These are phyloP conservation scores for Paguma larvata DNA, from an alignment of 2,797 vertebrate genomes.

Conservation along the genomic window DNA sequence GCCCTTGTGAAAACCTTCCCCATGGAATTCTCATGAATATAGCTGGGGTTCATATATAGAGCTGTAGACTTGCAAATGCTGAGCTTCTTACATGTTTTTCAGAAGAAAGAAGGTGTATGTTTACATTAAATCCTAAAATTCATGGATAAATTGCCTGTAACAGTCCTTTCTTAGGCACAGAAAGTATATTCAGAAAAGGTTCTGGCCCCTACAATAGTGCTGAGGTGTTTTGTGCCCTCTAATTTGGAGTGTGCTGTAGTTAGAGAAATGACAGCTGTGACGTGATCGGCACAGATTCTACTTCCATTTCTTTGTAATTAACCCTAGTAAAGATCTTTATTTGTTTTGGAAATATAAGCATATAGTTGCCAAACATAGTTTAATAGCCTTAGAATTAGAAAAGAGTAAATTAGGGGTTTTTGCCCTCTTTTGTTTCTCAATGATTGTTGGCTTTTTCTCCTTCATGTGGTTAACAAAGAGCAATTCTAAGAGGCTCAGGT, in stretches of 20 bases:
- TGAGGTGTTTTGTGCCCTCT: neutral
- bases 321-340: slow-evolving; percentile 48
- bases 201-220: neutral
- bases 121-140: neutral
- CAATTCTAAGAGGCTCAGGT: neutral
- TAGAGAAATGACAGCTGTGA: slow-evolving; percentile 40
- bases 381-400: slow-evolving; percentile 56
- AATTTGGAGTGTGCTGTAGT: slow-evolving; percentile 31
- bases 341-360: slow-evolving; percentile 52
- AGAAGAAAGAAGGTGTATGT: neutral
- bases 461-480: neutral
- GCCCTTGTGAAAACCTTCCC: neutral
- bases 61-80: neutral
- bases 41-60: accelerated
- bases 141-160: neutral
- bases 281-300: neutral
- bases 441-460: neutral
- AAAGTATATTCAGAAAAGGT: slow-evolving; percentile 35
- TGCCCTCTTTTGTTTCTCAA: neutral
- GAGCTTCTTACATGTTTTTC: neutral
- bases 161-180: neutral
- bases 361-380: neutral
- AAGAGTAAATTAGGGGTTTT: neutral
- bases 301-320: slow-evolving; percentile 73
- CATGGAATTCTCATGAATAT: neutral